phyloP scores from a whole-genome alignment of 2,797 vertebrate species.

The Falco biarmicus region DNA sequence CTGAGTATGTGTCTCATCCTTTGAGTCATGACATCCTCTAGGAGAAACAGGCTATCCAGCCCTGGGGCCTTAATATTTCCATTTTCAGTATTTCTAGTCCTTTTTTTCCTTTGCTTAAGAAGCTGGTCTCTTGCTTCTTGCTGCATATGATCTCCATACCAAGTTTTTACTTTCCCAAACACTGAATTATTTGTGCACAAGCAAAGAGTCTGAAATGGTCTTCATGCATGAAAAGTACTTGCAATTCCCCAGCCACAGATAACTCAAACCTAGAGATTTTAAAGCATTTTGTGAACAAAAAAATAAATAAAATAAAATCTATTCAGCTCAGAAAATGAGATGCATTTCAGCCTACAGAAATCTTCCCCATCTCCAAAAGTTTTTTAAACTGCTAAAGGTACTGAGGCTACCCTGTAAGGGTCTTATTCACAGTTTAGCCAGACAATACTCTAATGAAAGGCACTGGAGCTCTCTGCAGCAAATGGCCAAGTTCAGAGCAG shows the following conservation, averaged over 20 bases:
- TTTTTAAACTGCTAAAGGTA: not conserved
- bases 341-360: not conserved
- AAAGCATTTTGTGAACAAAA: not conserved
- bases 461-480: not conserved
- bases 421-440: not conserved
- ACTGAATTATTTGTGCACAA: constrained; percentile 21
- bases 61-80: not conserved
- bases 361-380: not conserved
- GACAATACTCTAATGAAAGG: not conserved
- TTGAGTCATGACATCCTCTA: not conserved
- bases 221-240: constrained; percentile 14
- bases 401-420: not conserved
- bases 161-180: not conserved
- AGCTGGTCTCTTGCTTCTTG: not conserved
- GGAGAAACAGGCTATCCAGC: not conserved
- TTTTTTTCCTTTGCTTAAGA: not conserved
- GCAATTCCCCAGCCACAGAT: not conserved
- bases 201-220: not conserved
- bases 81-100: not conserved
- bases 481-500: not conserved
- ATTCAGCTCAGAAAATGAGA: not conserved
- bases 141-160: not conserved
- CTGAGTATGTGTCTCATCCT: not conserved
- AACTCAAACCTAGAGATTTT: not conserved
- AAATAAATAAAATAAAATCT: not conserved